A percentile compares a stretch with the other conserved stretches of the same genome.
Evolutionary conservation across 2,113 vertebrate species (phyloP).

Genomic region (Halichoerus grypus): DNA sequence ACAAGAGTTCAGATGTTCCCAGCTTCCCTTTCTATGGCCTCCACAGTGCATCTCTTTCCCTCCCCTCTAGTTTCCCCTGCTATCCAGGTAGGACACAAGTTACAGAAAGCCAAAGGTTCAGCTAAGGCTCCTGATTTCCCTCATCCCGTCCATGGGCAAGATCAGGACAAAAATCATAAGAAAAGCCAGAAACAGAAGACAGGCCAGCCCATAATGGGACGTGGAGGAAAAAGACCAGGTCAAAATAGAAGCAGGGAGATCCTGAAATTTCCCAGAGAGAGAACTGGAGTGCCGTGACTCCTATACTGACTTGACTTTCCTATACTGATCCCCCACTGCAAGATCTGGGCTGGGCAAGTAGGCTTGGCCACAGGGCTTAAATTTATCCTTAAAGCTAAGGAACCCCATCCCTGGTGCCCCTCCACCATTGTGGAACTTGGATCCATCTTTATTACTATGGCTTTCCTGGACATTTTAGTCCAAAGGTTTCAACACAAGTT

Average conservation of each 20-base stretch:
- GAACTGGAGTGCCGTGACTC: background rate
- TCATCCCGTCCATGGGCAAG: background rate
- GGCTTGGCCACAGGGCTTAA: too few relatives aligned
- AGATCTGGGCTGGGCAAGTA: background rate
- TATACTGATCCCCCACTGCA: too few relatives aligned
- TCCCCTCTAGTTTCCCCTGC: background rate
- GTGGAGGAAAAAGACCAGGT: fast-evolving
- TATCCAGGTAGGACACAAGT: background rate
- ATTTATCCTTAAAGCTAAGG: background rate
- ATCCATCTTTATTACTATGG: background rate
- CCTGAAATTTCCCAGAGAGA: background rate
- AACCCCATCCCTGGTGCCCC: background rate
- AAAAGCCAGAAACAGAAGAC: background rate
- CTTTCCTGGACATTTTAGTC: background rate
- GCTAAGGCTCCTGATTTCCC: background rate
- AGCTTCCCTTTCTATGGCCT: background rate
- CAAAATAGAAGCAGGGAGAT: background rate
- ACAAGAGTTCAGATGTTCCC: background rate
- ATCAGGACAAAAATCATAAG: background rate
- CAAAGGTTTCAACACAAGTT: background rate
- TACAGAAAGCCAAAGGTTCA: background rate
- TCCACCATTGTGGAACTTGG: background rate
- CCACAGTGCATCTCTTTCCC: fast-evolving
- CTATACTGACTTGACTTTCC: too few relatives aligned
- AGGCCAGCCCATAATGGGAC: background rate